Conservation (phyloP, 2,113 vertebrate species). For the Fregetta grallaria region DNA sequence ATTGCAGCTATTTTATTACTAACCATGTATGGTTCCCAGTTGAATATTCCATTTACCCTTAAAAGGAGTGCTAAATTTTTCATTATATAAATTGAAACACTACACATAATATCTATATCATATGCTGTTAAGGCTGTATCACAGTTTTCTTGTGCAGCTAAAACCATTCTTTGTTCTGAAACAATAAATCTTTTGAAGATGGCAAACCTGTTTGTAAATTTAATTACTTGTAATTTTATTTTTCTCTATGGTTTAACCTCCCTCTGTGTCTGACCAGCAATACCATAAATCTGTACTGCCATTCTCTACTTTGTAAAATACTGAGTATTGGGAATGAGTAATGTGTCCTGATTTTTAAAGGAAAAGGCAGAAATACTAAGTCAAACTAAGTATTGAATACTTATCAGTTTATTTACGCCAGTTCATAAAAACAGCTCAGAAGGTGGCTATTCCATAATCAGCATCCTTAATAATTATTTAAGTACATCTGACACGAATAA, state of each 20-base stretch:
- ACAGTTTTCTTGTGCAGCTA: conserved; percentile 36
- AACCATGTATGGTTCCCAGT: conserved; percentile 46
- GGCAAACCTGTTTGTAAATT: conserved; percentile 79
- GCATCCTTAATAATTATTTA: background rate
- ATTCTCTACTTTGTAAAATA: conserved; percentile 60
- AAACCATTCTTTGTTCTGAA: conserved; percentile 59
- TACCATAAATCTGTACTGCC: conserved; percentile 77
- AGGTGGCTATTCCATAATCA: background rate
- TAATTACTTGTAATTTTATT: conserved; percentile 86
- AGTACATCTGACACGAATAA: background rate
- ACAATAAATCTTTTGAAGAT: conserved; percentile 76
- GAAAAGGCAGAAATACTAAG: conserved; percentile 46
- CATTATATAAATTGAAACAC: conserved; percentile 77
- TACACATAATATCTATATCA: conserved; percentile 64
- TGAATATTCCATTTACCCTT: conserved; percentile 66
- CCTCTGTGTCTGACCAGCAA: conserved; percentile 66
- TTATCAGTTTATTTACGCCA: background rate
- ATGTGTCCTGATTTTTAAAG: conserved; percentile 49
- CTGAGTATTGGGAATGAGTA: conserved; percentile 50
- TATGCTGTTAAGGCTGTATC: conserved; percentile 44
- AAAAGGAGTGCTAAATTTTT: conserved; percentile 70
- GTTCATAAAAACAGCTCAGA: background rate
- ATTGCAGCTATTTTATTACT: conserved; percentile 69
- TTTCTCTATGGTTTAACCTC: conserved; percentile 80
- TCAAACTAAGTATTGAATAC: background rate